Evolutionary conservation across 1,140 invertebrate species (phyloP), one percentile per base, ranked within the genome.

Genomic region (Physella acuta): DNA sequence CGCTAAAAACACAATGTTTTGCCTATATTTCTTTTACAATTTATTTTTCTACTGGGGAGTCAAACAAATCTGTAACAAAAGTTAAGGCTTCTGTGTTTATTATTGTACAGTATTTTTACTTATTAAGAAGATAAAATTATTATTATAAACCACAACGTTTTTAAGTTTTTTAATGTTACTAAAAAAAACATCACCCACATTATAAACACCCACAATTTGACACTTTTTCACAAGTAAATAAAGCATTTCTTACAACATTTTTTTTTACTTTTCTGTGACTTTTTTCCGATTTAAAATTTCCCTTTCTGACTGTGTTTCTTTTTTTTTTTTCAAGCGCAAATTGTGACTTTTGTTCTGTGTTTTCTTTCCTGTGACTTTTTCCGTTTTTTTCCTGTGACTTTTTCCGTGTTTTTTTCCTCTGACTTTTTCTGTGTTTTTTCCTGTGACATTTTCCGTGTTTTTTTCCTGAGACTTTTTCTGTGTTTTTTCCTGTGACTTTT

Each of bases 221-320:
- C 58, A 31, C 33, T 34, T 60, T 8, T 60, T 31, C 58, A 30
- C 5, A 30, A 20, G 26, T 31, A 20, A 3, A 30, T 17, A 11
- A 4, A 3, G 20, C 34, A 3, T 33, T 34, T 26, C 8, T 60
- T 34, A 11, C n/a, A 30, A 20, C 31, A 20, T 34, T 3, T 34
- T 34, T 3, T 34, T 14, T 56, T 56, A 8, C 24, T 56, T 8
- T 30, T 44, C 20, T 44, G 8, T 44, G 20, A 11, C 8, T 44
- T 44, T 44, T 44, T 44, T 44, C 8, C 20, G 8, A 8, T 44
- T 44, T 44, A 8, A 11, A 8, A 11, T 44, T 44, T 4, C 58
- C 34, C 31, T 60, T 34, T 60, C 58, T 60, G 28, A 30, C 24
- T 60, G 17, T 60, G 26, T 60, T 33, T 30, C 24, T 30, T 34